Conservation (phyloP, 2,797 vertebrate species). For the Crypturellus tataupa region DNA sequence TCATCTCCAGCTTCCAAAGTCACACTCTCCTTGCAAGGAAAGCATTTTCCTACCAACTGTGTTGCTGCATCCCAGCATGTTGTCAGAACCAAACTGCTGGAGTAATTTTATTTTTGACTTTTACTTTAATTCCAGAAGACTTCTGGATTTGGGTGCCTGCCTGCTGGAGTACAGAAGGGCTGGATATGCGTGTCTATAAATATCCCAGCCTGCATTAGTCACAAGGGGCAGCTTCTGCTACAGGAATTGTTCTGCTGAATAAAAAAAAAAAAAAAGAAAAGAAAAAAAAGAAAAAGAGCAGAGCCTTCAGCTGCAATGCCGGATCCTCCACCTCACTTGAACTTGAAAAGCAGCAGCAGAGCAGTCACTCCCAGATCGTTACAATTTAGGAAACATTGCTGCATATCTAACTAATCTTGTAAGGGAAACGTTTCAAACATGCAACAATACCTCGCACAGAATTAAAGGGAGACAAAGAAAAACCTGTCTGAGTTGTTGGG, state of each 20-base stretch:
- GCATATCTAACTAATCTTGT: constrained; percentile 55
- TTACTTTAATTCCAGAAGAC: constrained; percentile 65
- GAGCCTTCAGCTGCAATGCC: constrained; percentile 25
- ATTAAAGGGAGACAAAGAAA: constrained; percentile 69
- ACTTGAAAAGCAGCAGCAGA: constrained; percentile 35
- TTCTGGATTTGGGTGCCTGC: constrained; percentile 67
- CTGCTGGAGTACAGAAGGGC: constrained; percentile 65
- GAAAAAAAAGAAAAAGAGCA: constrained; percentile 10
- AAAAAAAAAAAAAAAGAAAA: not conserved
- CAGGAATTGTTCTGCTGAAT: constrained; percentile 71
- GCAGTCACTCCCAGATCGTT: constrained; percentile 35
- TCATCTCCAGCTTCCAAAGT: not conserved
- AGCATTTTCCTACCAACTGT: not conserved
- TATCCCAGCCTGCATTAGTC: constrained; percentile 71
- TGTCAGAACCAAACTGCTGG: constrained; percentile 55
- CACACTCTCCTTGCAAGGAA: not conserved
- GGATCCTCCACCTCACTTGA: constrained; percentile 59
- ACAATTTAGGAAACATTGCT: constrained; percentile 48
- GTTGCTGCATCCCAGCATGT: constrained; percentile 12
- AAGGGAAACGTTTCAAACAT: constrained; percentile 49
- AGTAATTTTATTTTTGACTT: constrained; percentile 40
- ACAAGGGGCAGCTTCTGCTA: constrained; percentile 67
- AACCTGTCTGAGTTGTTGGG: constrained; percentile 72
- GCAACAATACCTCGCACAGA: constrained; percentile 24
- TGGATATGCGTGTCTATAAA: constrained; percentile 68